A percentile compares a stretch with the other conserved stretches of the same genome.
These are phyloP conservation scores for Bovichtus diacanthus DNA, from an alignment of 2,797 vertebrate species.

Conservation along the genomic window DNA sequence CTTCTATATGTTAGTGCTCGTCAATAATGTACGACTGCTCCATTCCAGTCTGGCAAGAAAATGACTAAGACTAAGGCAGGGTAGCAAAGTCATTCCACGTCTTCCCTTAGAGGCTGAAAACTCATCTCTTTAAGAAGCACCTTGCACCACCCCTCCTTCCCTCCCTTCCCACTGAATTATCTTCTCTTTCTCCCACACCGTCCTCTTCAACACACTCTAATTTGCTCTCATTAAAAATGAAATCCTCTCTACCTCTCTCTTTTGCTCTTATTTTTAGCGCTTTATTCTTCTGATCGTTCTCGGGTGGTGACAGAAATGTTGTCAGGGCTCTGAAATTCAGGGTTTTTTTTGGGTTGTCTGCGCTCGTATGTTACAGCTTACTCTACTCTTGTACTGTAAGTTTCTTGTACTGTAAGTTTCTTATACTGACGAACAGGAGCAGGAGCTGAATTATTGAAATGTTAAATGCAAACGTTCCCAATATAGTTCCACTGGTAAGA, in stretches of 20 bases:
- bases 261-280: conserved; percentile 43
- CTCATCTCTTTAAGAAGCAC: conserved; percentile 22
- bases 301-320: conserved; percentile 12
- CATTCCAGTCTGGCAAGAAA: neutral
- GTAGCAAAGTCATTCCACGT: conserved; percentile 34
- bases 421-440: neutral
- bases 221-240: conserved; percentile 69
- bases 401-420: no score
- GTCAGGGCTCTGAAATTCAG: conserved; percentile 5
- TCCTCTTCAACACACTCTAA: conserved; percentile 42
- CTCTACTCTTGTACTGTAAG: neutral
- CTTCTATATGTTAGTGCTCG: conserved; percentile 39
- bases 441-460: neutral
- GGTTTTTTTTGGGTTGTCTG: neutral
- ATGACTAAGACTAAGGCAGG: neutral
- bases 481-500: neutral
- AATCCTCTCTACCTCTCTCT: conserved; percentile 18
- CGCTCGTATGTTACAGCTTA: neutral
- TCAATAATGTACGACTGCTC: conserved; percentile 52
- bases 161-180: conserved; percentile 32
- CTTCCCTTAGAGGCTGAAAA: conserved; percentile 32
- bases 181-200: conserved; percentile 9
- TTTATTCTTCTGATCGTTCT: conserved; percentile 35
- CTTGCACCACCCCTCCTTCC: neutral
- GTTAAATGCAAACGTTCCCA: conserved; percentile 17